Evolutionary conservation across 2,888 invertebrate genomes (phyloP), one percentile per base, ranked within the genome.

Genomic region (Carabus problematicus): DNA sequence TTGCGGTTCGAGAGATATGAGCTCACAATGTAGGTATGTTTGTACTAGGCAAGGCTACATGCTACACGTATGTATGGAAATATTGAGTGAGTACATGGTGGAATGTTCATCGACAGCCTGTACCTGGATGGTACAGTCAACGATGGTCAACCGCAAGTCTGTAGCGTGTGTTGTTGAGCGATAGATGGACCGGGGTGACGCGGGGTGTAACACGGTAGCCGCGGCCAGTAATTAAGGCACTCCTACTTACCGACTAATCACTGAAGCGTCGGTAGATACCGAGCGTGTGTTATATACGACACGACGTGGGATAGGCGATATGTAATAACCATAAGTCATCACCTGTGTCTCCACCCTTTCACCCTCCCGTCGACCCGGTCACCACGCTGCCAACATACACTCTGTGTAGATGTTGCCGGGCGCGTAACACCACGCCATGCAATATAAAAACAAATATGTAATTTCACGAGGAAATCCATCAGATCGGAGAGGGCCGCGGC

Each of bases 241-340:
- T 67, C 67, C 67, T 52, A 67, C 67, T 67, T 67, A 67, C 67
- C 67, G 67, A 67, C 67, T 67, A 67, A 67, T 67, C 67, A 67
- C 60, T 67, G 67, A 29, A 67, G 67, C 67, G 67, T 52, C 67
- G 60, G 67, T 49, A 67, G 64, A 64, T 64, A 64, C 49, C 43
- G 56, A 54, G 54, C 55, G 64, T 64, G 64, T 56, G 64, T 59
- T 60, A 60, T 67, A 49, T 67, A 67, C 67, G 59, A 43, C 60
- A 41, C 18, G 52, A 59, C 60, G 60, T 67, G 60, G 67, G 67
- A 67, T 67, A 67, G 67, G 67, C 67, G 19, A 60, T 54, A 49
- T 66, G 60, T 67, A 67, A 67, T 67, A 67, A 67, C 60, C 67
- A 67, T 67, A 67, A 67, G 60, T 67, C 67, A 67, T 67, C 67